These are phyloP conservation scores for Chroicocephalus ridibundus DNA, from an alignment of 2,113 vertebrate genomes.

Conservation along the genomic window DNA sequence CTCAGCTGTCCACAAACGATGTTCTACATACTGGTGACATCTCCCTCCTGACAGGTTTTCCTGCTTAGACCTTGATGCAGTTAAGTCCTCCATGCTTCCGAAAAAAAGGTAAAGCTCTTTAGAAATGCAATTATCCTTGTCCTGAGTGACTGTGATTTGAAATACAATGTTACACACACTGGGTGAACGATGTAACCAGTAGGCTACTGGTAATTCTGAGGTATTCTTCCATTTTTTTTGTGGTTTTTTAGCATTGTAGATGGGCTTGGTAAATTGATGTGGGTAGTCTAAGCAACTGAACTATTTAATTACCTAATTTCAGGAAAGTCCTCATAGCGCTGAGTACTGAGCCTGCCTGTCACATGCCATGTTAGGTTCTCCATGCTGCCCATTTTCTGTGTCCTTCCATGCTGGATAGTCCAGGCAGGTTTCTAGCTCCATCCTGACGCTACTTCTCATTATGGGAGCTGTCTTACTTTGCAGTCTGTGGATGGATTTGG, in stretches of 20 bases:
- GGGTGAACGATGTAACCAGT: neutral
- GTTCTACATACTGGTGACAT: neutral
- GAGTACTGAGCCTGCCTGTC: neutral
- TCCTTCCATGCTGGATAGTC: neutral
- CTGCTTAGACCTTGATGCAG: neutral
- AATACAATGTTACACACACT: accelerated
- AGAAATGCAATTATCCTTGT: neutral
- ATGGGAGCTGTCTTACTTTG: neutral
- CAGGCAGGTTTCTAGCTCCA: neutral
- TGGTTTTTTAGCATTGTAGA: neutral
- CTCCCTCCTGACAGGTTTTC: neutral
- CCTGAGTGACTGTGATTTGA: neutral
- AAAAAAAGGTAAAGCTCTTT: neutral
- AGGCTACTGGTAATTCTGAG: neutral
- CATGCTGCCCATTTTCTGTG: neutral
- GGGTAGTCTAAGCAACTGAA: neutral
- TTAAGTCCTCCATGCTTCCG: neutral
- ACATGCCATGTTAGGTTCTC: neutral
- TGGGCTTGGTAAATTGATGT: neutral
- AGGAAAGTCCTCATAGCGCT: neutral
- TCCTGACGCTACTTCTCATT: neutral
- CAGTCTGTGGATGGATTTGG: neutral
- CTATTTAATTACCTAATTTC: neutral
- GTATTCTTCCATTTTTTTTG: neutral
- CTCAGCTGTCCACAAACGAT: accelerated